Conservation (phyloP, 2,113 vertebrate species). For the Sarotherodon lohbergeri region DNA sequence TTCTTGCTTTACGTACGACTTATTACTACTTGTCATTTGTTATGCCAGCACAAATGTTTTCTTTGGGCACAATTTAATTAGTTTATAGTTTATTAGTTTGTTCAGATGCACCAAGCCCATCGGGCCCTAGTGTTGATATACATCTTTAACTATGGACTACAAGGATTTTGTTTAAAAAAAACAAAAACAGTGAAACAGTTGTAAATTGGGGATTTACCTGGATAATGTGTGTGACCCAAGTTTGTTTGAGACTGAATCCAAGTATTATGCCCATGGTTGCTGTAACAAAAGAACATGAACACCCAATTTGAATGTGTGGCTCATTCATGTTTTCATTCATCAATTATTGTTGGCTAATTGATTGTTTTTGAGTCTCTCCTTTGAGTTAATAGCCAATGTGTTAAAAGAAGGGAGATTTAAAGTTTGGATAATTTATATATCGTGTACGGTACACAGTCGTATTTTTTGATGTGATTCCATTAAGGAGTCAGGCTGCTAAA, state of each 20-base stretch:
- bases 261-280: not conserved
- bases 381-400: not conserved
- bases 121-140: not conserved
- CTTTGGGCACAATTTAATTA: not conserved
- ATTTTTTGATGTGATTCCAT: not conserved
- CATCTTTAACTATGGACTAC: not conserved
- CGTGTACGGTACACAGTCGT: not conserved
- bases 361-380: not conserved
- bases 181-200: not conserved
- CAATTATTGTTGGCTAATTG: not conserved
- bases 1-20: not conserved
- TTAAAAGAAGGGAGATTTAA: not conserved
- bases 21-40: not conserved
- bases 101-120: not conserved
- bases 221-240: not conserved
- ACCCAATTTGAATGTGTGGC: not conserved
- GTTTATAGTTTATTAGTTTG: not conserved
- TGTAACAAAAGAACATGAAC: not conserved
- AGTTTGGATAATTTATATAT: not conserved
- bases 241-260: not conserved
- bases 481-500: not conserved
- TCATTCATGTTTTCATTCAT: not conserved
- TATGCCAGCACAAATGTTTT: not conserved
- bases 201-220: not conserved
- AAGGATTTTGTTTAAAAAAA: not conserved